phyloP scores from a whole-genome alignment of 30 jellyfish, hydroid and myxozoan genomes.

The Chrysaora quinquecirrha region DNA sequence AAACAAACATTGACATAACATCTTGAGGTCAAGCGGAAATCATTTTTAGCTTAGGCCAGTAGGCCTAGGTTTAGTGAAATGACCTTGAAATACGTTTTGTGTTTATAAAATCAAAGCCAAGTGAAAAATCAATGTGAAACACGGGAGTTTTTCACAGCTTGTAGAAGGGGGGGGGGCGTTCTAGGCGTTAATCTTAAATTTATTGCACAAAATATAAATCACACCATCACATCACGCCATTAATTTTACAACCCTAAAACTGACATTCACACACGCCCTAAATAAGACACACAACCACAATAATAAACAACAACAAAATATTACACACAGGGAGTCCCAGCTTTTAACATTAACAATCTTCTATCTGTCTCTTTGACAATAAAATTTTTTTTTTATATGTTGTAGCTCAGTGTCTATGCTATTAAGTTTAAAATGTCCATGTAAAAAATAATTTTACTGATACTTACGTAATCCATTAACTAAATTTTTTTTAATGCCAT shows the following conservation, averaged over 20 bases:
- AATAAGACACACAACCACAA: not conserved
- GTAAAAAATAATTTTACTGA: slow-evolving; percentile 1
- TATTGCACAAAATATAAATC: not conserved
- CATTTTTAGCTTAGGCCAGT: slow-evolving; percentile 2
- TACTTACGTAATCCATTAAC: slow-evolving; percentile 14
- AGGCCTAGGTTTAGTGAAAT: not conserved
- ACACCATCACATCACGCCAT: slow-evolving; percentile 5
- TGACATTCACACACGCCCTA: slow-evolving; percentile 22
- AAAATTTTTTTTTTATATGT: not conserved
- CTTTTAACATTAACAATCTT: not conserved
- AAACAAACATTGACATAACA: not conserved
- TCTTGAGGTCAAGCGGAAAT: not conserved
- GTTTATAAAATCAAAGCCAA: not conserved
- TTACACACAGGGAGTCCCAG: slow-evolving; percentile 19
- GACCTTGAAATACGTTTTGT: not conserved
- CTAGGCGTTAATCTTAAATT: not conserved
- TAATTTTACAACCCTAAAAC: slow-evolving; percentile 8
- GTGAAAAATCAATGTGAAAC: not conserved
- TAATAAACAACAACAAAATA: slow-evolving; percentile 4
- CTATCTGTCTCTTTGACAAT: not conserved
- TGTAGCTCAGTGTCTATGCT: slow-evolving; percentile 1
- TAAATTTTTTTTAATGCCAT: slow-evolving; percentile 1
- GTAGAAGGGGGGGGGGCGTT: slow-evolving; percentile 9
- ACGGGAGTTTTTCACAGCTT: not conserved
- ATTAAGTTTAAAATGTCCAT: slow-evolving; percentile 8